Base-by-base conservation (phyloP, 37 sponge, comb jelly and placozoan species). In the Lycopodina hypogea region DNA sequence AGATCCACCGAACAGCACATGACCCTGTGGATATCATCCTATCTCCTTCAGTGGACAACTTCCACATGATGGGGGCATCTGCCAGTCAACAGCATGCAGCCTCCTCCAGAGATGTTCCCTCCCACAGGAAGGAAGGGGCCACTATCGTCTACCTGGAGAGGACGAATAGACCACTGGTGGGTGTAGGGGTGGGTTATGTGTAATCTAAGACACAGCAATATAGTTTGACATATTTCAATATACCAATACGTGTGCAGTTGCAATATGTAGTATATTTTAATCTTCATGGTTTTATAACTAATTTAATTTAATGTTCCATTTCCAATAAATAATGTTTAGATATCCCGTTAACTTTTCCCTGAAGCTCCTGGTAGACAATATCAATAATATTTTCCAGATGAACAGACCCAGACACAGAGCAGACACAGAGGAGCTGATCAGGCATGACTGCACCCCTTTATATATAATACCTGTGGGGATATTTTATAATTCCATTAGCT, bases 121-220 rank as follows among this genome's bases (percentile, higher is more conserved):
- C 81, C 41, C 39, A 59, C 30, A 68, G 89, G 2, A 83, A 84
- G 70, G 83, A 83, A 55, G 76, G 83, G 2, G 91, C 91, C 36
- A 79, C 76, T 32, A 92, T 80, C 37, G 81, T 92, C n/a, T 83
- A 61, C 42, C 61, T 87, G 21, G 62, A 70, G 42, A 70, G 85
- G 30, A 84, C 73, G 21, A 86, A 92, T 63, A 84, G 74, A 57
- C 93, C 93, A 24, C 82, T 92, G 63, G 92, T 91, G 52, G 72
- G 87, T 18, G 6, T 34, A 36, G 4, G 28, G 1, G 51, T 48
- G 26, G 34, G 48, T 45, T 12, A 45, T 4, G 4, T 19, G 30
- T 68, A 21, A n/a, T 22, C 15, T 14, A 53, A 53, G 56, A 14
- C 18, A 19, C 14, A 19, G 56, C 56, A 53, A 53, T 14, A 14